phyloP scores from a whole-genome alignment of 2,113 vertebrate species.

The Carlito syrichta region DNA sequence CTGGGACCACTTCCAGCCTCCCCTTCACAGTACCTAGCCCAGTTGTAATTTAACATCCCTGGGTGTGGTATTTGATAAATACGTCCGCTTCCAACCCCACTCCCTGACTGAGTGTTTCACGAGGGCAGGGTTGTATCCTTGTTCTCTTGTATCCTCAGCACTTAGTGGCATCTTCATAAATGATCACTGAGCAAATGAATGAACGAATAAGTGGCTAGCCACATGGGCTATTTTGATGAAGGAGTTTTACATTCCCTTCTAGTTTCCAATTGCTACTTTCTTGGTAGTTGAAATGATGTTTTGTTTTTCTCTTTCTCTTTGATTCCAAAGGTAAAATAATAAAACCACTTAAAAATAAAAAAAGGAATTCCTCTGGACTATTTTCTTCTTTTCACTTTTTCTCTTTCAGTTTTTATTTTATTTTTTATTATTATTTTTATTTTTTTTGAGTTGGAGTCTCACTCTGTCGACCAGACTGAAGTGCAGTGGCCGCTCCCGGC shows the following conservation, averaged over 20 bases:
- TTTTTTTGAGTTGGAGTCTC: too few species aligned
- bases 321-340: neutral
- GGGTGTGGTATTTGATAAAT: neutral
- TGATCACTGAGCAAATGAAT: rapidly evolving
- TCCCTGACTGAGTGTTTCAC: too few species aligned
- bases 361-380: neutral
- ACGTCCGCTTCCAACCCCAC: too few species aligned
- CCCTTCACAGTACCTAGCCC: neutral
- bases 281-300: neutral
- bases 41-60: neutral
- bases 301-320: neutral
- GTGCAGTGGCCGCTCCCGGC: too few species aligned
- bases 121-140: neutral
- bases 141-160: too few species aligned
- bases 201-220: too few species aligned
- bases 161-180: neutral
- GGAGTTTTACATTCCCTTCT: neutral
- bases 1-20: neutral
- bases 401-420: neutral
- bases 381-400: neutral
- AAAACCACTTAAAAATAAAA: neutral
- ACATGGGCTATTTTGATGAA: neutral
- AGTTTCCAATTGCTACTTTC: neutral
- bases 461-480: too few species aligned
- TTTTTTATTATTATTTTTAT: too few species aligned